Conservation (phyloP, 2,888 invertebrate genomes). For the Caenorhabditis virilis region DNA sequence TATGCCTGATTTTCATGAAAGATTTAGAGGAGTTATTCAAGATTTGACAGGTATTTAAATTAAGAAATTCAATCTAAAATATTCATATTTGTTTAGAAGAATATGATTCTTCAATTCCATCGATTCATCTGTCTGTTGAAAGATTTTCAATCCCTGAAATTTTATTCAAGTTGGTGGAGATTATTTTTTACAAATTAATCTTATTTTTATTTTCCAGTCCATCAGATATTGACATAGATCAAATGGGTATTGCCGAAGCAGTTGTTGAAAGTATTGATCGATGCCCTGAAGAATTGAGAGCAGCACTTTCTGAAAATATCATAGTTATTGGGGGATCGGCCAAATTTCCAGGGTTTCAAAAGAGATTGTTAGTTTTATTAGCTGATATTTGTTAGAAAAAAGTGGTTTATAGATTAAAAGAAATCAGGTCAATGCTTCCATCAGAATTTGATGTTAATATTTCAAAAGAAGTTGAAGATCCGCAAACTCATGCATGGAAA, state of each 20-base stretch:
- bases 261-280: conserved; percentile 46
- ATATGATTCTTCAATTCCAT: conserved; percentile 16
- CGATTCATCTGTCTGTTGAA: conserved; percentile 87
- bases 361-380: conserved; percentile 73
- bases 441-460: conserved; percentile 21
- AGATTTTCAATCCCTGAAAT: conserved; percentile 91
- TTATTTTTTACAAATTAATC: not conserved
- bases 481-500: conserved; percentile 55
- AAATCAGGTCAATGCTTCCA: conserved; percentile 36
- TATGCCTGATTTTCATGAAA: conserved; percentile 86
- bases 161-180: conserved; percentile 75
- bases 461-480: conserved; percentile 26
- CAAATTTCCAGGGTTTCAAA: conserved; percentile 84
- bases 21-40: conserved; percentile 36
- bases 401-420: conserved; percentile 29
- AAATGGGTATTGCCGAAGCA: conserved; percentile 80
- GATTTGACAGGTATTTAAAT: conserved; percentile 8
- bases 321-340: conserved; percentile 82
- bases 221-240: conserved; percentile 86
- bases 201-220: conserved; percentile 75
- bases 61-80: not conserved
- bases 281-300: conserved; percentile 73
- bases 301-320: conserved; percentile 79
- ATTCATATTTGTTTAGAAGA: conserved; percentile 71
- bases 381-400: no score